Conservation (phyloP, 2,113 vertebrate genomes). For the Tupaia tana region DNA sequence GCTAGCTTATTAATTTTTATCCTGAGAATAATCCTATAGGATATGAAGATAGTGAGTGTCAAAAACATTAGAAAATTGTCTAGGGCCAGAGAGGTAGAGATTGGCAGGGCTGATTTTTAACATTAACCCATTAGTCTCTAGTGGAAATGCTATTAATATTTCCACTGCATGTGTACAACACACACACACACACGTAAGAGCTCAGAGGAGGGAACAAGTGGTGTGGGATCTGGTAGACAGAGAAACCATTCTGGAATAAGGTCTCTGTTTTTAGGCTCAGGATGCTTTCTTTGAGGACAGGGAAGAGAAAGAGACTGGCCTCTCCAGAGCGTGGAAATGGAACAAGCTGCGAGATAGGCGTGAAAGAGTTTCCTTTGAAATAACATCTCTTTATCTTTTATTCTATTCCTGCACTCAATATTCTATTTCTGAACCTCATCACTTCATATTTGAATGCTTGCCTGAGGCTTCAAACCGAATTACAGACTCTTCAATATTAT, state of each 20-base stretch:
- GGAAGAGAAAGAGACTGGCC: not conserved
- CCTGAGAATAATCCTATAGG: not conserved
- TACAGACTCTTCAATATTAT: not conserved
- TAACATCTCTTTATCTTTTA: not conserved
- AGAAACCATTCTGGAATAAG: not conserved
- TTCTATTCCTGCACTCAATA: not conserved
- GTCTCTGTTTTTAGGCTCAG: not conserved
- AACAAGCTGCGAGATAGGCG: not conserved
- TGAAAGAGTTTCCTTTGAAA: not conserved
- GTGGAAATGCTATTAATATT: not conserved
- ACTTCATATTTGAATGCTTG: not conserved
- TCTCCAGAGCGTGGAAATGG: not conserved
- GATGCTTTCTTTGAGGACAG: not conserved
- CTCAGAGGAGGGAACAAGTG: not conserved
- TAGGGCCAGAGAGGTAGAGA: not conserved
- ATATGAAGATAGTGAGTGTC: not conserved
- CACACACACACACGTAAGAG: not conserved
- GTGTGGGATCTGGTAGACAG: not conserved
- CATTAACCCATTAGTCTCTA: not conserved
- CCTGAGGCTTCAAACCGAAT: not conserved
- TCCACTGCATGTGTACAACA: not conserved
- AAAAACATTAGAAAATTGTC: not conserved
- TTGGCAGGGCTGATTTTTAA: not conserved
- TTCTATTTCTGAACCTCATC: not conserved
- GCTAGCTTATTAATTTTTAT: not conserved